These are phyloP conservation scores for Atta texana DNA, from an alignment of 1,140 invertebrate genomes.

Conservation along the genomic window DNA sequence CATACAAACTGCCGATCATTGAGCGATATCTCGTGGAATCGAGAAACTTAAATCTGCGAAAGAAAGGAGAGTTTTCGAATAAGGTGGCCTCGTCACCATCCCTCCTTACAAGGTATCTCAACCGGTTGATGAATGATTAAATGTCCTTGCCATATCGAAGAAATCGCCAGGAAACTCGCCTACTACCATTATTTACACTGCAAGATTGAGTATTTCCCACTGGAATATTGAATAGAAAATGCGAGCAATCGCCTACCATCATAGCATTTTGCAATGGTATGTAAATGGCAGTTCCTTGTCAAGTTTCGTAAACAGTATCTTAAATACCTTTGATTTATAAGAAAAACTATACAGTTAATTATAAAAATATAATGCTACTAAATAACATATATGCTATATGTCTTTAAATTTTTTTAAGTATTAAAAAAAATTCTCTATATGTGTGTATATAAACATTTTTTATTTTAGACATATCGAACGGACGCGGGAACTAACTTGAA, in stretches of 20 bases:
- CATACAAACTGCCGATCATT: constrained; percentile 44
- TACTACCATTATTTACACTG: constrained; percentile 27
- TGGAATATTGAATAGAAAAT: background rate
- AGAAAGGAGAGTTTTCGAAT: constrained; percentile 78
- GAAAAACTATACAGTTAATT: background rate
- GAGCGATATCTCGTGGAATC: constrained; percentile 47
- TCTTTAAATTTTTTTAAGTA: background rate
- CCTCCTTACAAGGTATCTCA: constrained; percentile 79
- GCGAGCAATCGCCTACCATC: background rate
- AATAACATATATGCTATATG: background rate
- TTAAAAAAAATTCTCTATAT: background rate
- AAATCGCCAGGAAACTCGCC: constrained; percentile 61
- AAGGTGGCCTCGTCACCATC: constrained; percentile 75
- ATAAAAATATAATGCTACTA: background rate
- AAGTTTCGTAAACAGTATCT: background rate
- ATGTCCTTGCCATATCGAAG: constrained; percentile 70
- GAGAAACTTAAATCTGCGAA: constrained; percentile 69
- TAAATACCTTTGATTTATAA: background rate
- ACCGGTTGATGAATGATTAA: constrained; percentile 66
- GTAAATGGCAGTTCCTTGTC: background rate
- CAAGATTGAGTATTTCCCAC: constrained; percentile 29
- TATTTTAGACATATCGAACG: background rate
- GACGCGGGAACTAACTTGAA: background rate
- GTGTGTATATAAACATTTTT: background rate
- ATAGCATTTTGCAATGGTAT: background rate